Evolutionary conservation across 2,797 vertebrate species (phyloP), one percentile per base, ranked within the genome.

Genomic region (Rhinophrynus dorsalis): DNA sequence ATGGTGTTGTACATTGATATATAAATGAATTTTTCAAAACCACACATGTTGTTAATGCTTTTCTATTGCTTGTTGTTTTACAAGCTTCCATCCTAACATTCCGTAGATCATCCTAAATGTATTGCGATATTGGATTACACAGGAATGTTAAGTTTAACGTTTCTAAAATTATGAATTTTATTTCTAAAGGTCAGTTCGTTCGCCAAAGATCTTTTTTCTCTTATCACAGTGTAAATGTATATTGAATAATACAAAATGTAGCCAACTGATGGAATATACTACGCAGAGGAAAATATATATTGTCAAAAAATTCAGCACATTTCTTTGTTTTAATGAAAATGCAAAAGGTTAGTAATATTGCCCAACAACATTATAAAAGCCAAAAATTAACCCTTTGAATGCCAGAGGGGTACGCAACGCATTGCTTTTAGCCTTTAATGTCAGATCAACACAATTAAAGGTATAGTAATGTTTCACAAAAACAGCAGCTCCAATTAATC

Each of bases 161-260:
- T 88, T 94, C 84, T 83, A 81, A 89, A 90, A 89, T 90, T 91
- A 89, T 83, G 85, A 94, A 97, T 98, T 94, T 81, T 90, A 90
- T 94, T 96, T 95, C 78, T 77, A 98, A 98, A 99, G 96, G 96
- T 96, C 95, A 97, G 85, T 84, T 44, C 90, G 84, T 90, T 87
- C 85, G 82, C 84, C 68, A 76, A 69, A 82, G 79, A 79, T 80
- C 83, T 83, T 83, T 89, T 77, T 81, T 78, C 6, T 45, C 33
- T 86, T 92, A 88, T 86, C 85, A 93, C 87, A 84, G 91, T 82
- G 84, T 88, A 85, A 93, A 92, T 88, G 84, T 87, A 84, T 85
- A 85, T 90, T 85, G 88, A 81, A 56, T 64, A 70, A 82, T 35
- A 79, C 79, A 79, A 85, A 84, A 80, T n/a, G 74, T 77, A 75